Evolutionary conservation across 2,888 invertebrate species (phyloP).

Genomic region (Torymus aiolomorphi): DNA sequence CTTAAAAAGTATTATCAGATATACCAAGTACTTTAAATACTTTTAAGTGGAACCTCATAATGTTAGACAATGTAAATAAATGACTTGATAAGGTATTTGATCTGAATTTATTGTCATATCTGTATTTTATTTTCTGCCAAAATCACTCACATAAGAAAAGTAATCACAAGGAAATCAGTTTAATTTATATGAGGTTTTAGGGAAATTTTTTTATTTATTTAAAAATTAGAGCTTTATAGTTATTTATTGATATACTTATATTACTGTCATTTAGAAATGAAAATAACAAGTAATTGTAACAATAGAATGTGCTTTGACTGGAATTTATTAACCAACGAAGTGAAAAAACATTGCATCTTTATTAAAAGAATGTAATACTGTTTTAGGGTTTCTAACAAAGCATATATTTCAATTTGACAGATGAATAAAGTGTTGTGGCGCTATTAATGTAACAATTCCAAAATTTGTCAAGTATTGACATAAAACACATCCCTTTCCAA

Average conservation of each 20-base stretch:
- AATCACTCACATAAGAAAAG: too few relatives aligned
- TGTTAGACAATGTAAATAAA: conserved; percentile 47
- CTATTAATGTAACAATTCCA: conserved; percentile 65
- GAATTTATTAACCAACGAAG: conserved; percentile 44
- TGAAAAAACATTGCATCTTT: conserved; percentile 45
- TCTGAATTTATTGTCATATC: conserved; percentile 9
- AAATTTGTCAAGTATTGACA: conserved; percentile 51
- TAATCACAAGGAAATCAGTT: too few relatives aligned
- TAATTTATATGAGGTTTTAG: too few relatives aligned
- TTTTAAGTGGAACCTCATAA: conserved; percentile 43
- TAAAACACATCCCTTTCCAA: conserved; percentile 43
- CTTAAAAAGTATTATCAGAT: conserved; percentile 38
- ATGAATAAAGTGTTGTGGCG: conserved; percentile 62
- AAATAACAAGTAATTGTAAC: too few relatives aligned
- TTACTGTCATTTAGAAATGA: too few relatives aligned
- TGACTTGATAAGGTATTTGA: not conserved
- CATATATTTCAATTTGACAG: conserved; percentile 67
- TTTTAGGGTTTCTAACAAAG: conserved; percentile 67
- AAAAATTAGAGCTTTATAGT: too few relatives aligned
- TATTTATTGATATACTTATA: too few relatives aligned
- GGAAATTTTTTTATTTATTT: too few relatives aligned
- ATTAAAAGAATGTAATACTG: conserved; percentile 51
- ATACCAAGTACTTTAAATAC: conserved; percentile 34
- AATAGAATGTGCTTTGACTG: conserved; percentile 33
- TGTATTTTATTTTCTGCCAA: too few relatives aligned